These are phyloP conservation scores for Serinus canaria DNA, from an alignment of 2,113 vertebrate genomes.

Conservation along the genomic window DNA sequence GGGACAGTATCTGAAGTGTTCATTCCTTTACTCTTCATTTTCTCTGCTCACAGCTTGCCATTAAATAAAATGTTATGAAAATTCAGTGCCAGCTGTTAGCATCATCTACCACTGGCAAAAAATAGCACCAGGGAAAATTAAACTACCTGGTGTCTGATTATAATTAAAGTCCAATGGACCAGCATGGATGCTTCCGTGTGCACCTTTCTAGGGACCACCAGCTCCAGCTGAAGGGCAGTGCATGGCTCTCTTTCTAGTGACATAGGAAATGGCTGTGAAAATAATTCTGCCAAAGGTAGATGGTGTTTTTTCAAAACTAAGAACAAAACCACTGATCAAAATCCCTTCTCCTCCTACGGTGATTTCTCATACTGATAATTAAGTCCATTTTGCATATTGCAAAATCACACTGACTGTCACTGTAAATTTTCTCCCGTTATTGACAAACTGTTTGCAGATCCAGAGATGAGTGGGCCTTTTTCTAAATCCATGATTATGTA, in stretches of 20 bases:
- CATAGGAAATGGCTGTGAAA: not conserved
- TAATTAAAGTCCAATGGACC: not conserved
- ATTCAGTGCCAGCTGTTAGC: not conserved
- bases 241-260: not conserved
- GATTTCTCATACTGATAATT: slow-evolving; percentile 50
- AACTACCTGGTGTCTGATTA: not conserved
- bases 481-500: slow-evolving; percentile 48
- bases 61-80: not conserved
- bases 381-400: slow-evolving; percentile 66
- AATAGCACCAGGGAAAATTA: not conserved
- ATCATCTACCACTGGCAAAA: not conserved
- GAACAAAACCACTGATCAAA: not conserved
- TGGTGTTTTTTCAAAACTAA: not conserved
- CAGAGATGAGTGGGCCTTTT: slow-evolving; percentile 35
- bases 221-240: not conserved
- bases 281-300: not conserved
- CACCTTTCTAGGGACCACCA: not conserved
- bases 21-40: not conserved
- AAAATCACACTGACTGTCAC: slow-evolving; percentile 52
- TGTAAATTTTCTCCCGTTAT: slow-evolving; percentile 71
- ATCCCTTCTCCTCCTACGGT: not conserved
- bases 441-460: slow-evolving; percentile 67
- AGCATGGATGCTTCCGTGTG: not conserved
- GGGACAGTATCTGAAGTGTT: not conserved
- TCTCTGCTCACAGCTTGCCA: not conserved